Base-by-base conservation (phyloP, 1,140 invertebrate genomes). In the Lucilia sericata region DNA sequence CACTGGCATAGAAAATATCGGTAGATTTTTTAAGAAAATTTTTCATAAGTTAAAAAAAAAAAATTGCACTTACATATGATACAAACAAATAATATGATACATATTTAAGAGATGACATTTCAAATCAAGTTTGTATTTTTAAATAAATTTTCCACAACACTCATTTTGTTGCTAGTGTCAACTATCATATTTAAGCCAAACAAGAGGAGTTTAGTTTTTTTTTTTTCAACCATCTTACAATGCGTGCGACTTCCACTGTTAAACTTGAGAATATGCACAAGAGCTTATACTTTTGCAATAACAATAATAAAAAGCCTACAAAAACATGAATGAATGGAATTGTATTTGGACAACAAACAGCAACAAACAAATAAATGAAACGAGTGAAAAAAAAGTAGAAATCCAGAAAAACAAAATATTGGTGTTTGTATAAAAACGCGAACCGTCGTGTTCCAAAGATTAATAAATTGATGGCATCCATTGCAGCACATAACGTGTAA, bases 401-500 rank as follows among this genome's bases (percentile, higher is more conserved):
- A 12, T 60, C 25, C 78, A 83, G 74, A 75, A 83, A 78, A 81
- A 84, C 81, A 60, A 70, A 74, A 82, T 55, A 55, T 55, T 55
- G 25, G 51, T 55, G 12, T 13, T 55, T 55, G 51, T 55, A 55
- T 17, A 82, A 74, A 47, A 85, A 81, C 83, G 51, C 85, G 49
- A 88, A 87, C 88, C 88, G 88, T 90, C 88, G 88, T 90, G 88
- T 90, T 90, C 88, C 89, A 88, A 88, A 91, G 90, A 90, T 91
- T 91, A 91, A 91, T 91, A 91, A 91, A 91, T 91, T 91, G 90
- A 91, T 91, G 90, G 90, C 88, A 90, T 89, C 89, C 90, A 91
- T 91, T 91, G 90, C 88, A 91, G 90, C 88, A 91, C 89, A 91
- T 91, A 91, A 91, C 90, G 88, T 91, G 90, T 91, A 91, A 91